These are phyloP conservation scores for Eutolmus rufibarbis DNA, from an alignment of 2,888 invertebrate species.

Conservation along the genomic window DNA sequence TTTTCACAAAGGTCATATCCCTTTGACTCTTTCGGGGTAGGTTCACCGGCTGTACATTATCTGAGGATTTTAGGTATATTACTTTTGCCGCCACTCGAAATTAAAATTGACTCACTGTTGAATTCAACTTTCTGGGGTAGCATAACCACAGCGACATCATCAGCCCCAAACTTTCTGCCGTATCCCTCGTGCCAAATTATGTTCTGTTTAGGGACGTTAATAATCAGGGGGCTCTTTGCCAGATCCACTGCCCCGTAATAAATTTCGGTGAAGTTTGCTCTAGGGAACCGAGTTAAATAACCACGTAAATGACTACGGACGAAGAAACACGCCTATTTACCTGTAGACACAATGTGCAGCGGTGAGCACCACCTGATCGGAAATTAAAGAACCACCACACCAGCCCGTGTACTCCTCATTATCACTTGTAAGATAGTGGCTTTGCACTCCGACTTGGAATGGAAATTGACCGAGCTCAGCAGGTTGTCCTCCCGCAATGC, in stretches of 20 bases:
- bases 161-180: not conserved
- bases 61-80: not conserved
- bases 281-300: not conserved
- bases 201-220: not conserved
- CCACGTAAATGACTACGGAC: not conserved
- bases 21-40: not conserved
- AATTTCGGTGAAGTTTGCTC: not conserved
- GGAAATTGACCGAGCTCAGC: not conserved
- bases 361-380: not conserved
- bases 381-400: not conserved
- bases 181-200: not conserved
- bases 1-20: not conserved
- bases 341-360: not conserved
- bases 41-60: not conserved
- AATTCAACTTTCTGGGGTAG: not conserved
- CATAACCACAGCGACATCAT: not conserved
- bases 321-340: not conserved
- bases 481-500: not conserved
- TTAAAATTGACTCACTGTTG: not conserved
- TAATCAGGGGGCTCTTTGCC: not conserved
- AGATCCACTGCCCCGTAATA: not conserved
- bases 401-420: not conserved
- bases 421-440: not conserved
- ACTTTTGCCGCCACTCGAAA: not conserved
- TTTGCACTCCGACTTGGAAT: conserved; percentile 7